Percentiles rank a stretch among this genome's conserved stretches.
These are phyloP conservation scores for Nomada flava DNA, from an alignment of 2,888 invertebrate species.

Conservation along the genomic window DNA sequence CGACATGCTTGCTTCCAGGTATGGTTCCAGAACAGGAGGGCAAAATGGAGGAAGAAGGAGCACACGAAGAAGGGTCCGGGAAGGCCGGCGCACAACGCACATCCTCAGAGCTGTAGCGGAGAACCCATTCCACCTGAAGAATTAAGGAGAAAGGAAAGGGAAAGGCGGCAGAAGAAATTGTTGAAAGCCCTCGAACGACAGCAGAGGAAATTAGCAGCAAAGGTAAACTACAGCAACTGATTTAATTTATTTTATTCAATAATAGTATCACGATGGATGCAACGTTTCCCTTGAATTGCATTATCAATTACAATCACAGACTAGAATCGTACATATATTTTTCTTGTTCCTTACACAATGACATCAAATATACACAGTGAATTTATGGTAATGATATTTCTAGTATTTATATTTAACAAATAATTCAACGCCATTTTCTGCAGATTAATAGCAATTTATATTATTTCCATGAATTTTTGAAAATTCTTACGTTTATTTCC, in stretches of 20 bases:
- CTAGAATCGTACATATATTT: too few relatives aligned
- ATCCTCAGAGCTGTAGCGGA: conserved; percentile 98
- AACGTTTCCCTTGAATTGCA: too few relatives aligned
- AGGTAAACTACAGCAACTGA: conserved; percentile 81
- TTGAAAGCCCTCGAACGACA: conserved; percentile 96
- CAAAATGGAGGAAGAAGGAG: conserved; percentile 99
- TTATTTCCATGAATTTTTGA: background rate
- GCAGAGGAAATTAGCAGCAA: conserved; percentile 95
- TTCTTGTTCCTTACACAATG: too few relatives aligned
- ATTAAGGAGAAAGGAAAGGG: conserved; percentile 93
- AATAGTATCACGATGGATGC: background rate
- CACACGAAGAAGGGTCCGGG: conserved; percentile 99
- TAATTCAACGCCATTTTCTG: too few relatives aligned
- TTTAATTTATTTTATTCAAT: background rate
- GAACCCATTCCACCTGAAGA: conserved; percentile 98
- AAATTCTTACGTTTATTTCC: too few relatives aligned
- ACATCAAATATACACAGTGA: too few relatives aligned
- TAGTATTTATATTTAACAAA: too few relatives aligned
- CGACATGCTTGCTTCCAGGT: conserved; percentile 88
- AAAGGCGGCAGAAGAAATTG: conserved; percentile 95
- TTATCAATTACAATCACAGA: too few relatives aligned
- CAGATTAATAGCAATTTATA: background rate
- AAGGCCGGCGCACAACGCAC: conserved; percentile 98
- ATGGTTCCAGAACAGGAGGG: conserved; percentile 99
- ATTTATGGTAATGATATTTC: too few relatives aligned